A percentile compares a stretch with the other conserved stretches of the same genome.
Conservation (phyloP, 2,113 vertebrate species). For the Notothenia rossii region DNA sequence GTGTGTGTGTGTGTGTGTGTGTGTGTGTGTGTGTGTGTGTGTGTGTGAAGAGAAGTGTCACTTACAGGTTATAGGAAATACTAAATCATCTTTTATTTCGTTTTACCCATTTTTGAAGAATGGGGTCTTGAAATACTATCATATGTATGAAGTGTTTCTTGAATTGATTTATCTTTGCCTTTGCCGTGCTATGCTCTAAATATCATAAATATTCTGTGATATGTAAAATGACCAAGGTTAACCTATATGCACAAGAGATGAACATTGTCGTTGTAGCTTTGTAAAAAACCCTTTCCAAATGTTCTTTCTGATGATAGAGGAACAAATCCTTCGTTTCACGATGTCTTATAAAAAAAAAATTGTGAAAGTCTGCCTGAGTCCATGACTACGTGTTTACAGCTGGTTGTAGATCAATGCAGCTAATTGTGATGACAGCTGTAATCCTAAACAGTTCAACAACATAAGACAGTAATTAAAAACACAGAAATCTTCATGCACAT, state of each 20-base stretch:
- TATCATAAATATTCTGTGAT: background rate
- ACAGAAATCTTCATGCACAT: background rate
- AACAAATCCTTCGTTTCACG: too few species aligned
- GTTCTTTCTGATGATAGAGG: background rate
- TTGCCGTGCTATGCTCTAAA: background rate
- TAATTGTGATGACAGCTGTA: slow-evolving; percentile 15
- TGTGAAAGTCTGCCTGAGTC: background rate
- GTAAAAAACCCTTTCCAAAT: too few species aligned
- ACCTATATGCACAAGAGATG: too few species aligned
- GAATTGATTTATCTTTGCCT: background rate
- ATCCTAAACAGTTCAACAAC: slow-evolving; percentile 6
- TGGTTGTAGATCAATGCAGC: background rate
- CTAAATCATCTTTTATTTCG: too few species aligned
- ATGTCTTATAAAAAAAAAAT: too few species aligned
- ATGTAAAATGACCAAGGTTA: background rate
- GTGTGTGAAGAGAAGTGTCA: background rate
- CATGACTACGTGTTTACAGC: background rate
- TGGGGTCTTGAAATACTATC: background rate
- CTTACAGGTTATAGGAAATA: too few species aligned
- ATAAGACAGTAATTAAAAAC: slow-evolving; percentile 8
- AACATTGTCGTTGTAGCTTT: too few species aligned
- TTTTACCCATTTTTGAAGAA: too few species aligned
- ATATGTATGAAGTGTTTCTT: background rate
- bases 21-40: too few species aligned
- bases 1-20: too few species aligned